Base-by-base conservation (phyloP, 2,888 invertebrate species). In the Nasonovia ribisnigri region DNA sequence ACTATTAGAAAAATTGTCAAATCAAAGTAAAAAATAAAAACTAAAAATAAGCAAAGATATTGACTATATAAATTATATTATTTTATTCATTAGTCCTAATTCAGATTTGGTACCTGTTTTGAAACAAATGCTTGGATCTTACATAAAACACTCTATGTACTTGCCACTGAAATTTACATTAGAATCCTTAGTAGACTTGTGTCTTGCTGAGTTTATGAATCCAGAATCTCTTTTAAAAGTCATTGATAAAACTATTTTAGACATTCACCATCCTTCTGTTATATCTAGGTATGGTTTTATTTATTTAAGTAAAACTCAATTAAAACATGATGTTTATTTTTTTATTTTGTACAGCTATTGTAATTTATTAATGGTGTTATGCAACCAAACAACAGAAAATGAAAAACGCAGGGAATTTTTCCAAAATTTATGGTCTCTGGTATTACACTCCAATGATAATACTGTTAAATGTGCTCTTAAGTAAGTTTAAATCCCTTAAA, bases 161-260 rank as follows among this genome's bases (percentile, higher is more conserved):
- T 90, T 93, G 48, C 93, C 93, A 84, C 60, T 90, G 36, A 84
- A 93, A 90, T 90, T 93, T 13, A 36, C 93, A 20, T 90, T 93
- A 29, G 90, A 93, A 86, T 93, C 93, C 57, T 90, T 90, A 84
- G 89, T 93, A 29, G 93, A 93, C 48, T 60, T 93, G 29, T 93
- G 93, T 93, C 3, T 84, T 6, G 48, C 60, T 42, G 86, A 90
- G 60, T 93, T 90, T 60, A 48, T 90, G 20, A 93, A 90, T 29
- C 84, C 93, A 42, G 93, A 93, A 36, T 29, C 60, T 20, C 90
- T 93, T 48, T 10, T 86, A 86, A 90, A 90, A 51, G 84, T 90
- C 3, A 43, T 93, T 24, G 60, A 93, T 60, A 86, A 86, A 67
- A 93, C n/a, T n/a, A 86, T 67, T 48, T 6, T 10, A 90, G 57